A percentile compares a stretch with the other conserved stretches of the same genome.
Conservation (phyloP, 2,113 vertebrate species). For the Microcebus ravelobensis region DNA sequence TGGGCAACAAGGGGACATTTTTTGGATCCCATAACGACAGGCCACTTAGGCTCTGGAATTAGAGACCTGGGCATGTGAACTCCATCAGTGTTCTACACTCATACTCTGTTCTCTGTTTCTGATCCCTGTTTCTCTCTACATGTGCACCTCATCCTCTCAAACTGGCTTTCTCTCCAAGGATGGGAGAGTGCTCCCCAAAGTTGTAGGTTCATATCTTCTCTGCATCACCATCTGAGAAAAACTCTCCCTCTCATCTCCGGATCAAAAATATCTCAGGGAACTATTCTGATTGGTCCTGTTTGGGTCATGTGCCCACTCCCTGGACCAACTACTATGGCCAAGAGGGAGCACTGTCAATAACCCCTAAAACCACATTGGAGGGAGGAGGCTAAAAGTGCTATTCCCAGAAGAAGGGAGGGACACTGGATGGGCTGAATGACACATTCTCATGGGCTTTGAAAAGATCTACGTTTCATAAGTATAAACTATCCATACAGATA, state of each 20-base stretch:
- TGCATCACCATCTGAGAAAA: not conserved
- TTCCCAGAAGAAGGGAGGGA: not conserved
- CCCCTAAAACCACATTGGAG: not conserved
- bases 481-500: not conserved
- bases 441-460: not conserved
- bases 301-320: not conserved
- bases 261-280: not conserved
- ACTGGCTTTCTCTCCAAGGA: not conserved
- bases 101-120: not conserved
- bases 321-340: not conserved
- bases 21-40: not conserved
- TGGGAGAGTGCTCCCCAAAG: not conserved
- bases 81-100: not conserved
- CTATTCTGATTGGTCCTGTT: not conserved
- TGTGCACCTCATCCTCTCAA: not conserved
- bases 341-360: not conserved
- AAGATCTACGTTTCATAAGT: not conserved
- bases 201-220: not conserved
- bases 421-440: not conserved
- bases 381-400: not conserved
- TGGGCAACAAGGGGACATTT: not conserved
- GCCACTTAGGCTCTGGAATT: not conserved
- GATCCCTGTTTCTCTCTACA: not conserved
- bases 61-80: not conserved
- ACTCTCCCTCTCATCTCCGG: not conserved